phyloP scores from a whole-genome alignment of 2,113 vertebrate species.

The Mustelus asterias region DNA sequence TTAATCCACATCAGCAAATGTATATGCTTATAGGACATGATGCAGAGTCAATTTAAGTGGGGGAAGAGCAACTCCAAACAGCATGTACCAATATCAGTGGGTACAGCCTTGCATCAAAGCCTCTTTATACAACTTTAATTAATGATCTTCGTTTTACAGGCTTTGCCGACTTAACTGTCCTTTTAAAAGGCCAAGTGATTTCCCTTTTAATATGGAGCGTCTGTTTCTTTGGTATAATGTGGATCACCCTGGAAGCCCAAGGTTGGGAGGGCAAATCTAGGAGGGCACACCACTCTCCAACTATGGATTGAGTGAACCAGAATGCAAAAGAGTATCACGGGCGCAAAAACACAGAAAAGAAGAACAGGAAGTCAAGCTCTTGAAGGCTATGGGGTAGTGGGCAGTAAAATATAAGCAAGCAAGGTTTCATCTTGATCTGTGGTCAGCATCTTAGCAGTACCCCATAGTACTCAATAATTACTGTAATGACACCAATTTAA shows the following conservation, averaged over 20 bases:
- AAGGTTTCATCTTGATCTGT: background rate
- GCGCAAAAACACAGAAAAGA: background rate
- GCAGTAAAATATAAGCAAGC: background rate
- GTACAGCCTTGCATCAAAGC: background rate
- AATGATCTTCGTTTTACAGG: background rate
- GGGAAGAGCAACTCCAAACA: background rate
- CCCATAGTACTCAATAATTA: background rate
- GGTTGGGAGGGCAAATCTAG: background rate
- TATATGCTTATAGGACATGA: background rate
- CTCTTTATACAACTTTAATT: background rate
- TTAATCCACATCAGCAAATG: background rate
- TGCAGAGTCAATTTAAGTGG: background rate
- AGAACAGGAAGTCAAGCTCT: background rate
- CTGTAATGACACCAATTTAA: background rate
- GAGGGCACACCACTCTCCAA: background rate
- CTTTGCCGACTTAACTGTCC: background rate
- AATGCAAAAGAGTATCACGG: background rate
- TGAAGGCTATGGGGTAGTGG: background rate
- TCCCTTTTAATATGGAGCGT: background rate
- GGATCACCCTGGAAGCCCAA: background rate
- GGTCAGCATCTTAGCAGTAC: background rate
- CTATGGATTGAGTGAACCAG: too few relatives aligned
- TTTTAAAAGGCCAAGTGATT: background rate
- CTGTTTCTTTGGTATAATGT: background rate
- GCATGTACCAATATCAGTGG: background rate